Percentiles rank a stretch among this genome's conserved stretches.
These are phyloP conservation scores for Alcis repandata DNA, from an alignment of 2,888 invertebrate genomes.

Conservation along the genomic window DNA sequence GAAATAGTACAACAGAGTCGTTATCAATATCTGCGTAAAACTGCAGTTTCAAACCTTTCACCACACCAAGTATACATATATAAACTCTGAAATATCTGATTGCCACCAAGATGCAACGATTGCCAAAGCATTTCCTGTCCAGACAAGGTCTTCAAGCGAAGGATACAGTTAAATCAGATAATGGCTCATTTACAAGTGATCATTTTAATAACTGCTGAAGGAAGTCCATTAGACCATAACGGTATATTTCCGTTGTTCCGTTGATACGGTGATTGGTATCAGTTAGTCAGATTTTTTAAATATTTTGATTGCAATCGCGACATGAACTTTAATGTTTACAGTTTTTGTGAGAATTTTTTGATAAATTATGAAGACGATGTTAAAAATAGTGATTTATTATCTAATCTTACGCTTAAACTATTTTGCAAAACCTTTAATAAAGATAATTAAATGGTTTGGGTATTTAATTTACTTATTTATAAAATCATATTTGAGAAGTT, in stretches of 20 bases:
- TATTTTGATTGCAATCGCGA: background rate
- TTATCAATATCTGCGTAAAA: too few species aligned
- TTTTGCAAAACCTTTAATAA: too few species aligned
- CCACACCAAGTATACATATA: too few species aligned
- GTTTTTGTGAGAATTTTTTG: background rate
- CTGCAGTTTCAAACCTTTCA: too few species aligned
- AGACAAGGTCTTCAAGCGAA: conserved; percentile 35
- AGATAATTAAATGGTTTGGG: too few species aligned
- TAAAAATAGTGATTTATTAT: too few species aligned
- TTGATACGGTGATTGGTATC: conserved; percentile 8
- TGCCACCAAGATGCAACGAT: conserved; percentile 16
- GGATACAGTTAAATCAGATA: conserved; percentile 39
- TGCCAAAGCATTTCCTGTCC: conserved; percentile 35
- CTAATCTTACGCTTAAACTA: too few species aligned
- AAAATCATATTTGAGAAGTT: too few species aligned
- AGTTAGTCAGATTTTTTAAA: conserved; percentile 1
- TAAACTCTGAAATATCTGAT: background rate
- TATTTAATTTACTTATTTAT: too few species aligned
- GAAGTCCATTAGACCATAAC: conserved; percentile 41
- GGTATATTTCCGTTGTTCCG: conserved; percentile 38
- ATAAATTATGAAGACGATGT: too few species aligned
- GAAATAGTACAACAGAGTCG: too few species aligned
- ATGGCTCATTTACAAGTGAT: conserved; percentile 34
- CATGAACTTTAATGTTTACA: background rate
- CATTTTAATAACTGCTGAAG: conserved; percentile 33